A percentile compares a stretch with the other conserved stretches of the same genome.
phyloP scores from a whole-genome alignment of 2,797 vertebrate genomes.

The Chrysocyon brachyurus region DNA sequence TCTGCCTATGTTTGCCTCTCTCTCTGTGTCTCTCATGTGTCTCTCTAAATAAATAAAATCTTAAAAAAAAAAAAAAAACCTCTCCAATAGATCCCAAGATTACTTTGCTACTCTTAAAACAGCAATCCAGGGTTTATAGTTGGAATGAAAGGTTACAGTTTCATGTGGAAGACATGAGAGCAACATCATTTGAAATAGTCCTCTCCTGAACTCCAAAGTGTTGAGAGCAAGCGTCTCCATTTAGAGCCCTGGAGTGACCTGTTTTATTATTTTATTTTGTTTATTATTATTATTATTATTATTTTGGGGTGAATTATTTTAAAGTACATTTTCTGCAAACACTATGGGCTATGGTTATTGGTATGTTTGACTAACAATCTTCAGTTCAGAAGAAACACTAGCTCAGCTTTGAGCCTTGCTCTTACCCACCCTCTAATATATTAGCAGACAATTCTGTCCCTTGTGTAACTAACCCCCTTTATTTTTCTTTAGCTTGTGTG shows the following conservation, averaged over 20 bases:
- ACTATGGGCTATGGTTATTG: neutral
- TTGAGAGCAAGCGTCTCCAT: neutral
- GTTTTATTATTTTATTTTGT: neutral
- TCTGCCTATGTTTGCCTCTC: no score
- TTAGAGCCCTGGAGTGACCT: neutral
- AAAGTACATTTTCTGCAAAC: conserved; percentile 51
- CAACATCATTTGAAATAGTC: neutral
- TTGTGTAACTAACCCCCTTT: conserved; percentile 41
- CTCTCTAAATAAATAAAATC: no score
- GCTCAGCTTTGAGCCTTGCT: neutral
- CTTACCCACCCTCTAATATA: neutral
- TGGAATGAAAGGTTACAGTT: neutral
- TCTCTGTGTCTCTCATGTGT: no score
- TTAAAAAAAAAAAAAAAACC: no score
- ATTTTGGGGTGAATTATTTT: neutral
- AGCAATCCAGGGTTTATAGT: neutral
- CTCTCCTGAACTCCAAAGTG: neutral
- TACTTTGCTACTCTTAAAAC: neutral
- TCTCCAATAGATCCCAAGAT: conserved; percentile 8
- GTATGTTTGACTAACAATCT: neutral
- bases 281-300: neutral
- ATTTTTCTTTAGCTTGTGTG: neutral
- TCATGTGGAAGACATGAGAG: neutral
- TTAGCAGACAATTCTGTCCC: neutral
- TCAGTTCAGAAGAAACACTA: conserved; percentile 47